Evolutionary conservation across 1,140 invertebrate genomes (phyloP).

Genomic region (Bacillus rossius): DNA sequence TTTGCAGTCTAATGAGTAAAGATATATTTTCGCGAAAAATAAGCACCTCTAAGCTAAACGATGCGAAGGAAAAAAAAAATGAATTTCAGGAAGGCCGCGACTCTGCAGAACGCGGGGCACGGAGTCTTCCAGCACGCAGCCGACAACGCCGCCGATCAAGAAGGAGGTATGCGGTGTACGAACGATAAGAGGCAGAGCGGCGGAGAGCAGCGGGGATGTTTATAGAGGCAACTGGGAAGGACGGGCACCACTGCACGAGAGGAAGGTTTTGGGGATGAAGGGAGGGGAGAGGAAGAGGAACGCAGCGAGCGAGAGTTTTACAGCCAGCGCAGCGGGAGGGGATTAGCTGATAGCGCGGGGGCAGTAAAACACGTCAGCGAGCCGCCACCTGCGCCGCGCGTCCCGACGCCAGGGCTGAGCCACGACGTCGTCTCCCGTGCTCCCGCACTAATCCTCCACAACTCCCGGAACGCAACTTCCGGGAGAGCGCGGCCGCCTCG

Average conservation of each 20-base stretch:
- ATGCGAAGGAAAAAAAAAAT: no score
- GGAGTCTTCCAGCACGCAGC: no score
- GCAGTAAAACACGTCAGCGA: constrained; percentile 27
- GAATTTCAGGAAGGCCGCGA: no score
- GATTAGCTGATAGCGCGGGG: constrained; percentile 13
- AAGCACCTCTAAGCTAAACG: no score
- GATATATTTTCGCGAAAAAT: no score
- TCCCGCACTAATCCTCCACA: background rate
- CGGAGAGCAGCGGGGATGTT: no score
- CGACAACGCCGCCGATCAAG: background rate
- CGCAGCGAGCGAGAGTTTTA: constrained; percentile 21
- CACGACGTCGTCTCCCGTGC: background rate
- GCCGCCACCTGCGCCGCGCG: constrained; percentile 26
- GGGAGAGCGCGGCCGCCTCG: no score
- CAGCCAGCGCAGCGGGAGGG: constrained; percentile 16
- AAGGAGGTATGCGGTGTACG: no score
- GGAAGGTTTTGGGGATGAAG: background rate
- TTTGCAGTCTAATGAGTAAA: no score
- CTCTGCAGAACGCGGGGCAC: no score
- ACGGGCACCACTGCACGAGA: no score
- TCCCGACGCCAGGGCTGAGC: background rate
- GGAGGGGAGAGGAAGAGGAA: constrained; percentile 13
- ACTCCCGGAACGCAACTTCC: background rate
- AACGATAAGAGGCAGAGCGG: background rate
- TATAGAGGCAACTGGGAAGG: no score